These are phyloP conservation scores for Excalfactoria chinensis DNA, from an alignment of 2,113 vertebrate species.

Conservation along the genomic window DNA sequence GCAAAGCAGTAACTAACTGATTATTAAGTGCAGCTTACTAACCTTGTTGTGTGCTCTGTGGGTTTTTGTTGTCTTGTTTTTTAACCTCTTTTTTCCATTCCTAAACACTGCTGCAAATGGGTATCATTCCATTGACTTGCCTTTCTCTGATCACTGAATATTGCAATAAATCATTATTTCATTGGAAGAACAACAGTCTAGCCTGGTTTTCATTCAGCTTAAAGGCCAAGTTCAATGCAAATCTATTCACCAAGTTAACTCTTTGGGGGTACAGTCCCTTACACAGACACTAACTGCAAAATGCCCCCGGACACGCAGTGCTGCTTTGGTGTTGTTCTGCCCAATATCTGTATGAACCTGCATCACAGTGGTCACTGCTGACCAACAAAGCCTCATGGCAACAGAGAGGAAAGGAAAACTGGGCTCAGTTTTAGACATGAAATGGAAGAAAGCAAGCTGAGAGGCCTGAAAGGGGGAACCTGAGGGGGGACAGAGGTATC, in stretches of 20 bases:
- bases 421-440: accelerated
- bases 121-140: accelerated
- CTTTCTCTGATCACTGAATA: neutral
- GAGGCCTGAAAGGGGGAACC: no score
- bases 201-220: neutral
- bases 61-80: neutral
- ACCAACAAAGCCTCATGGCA: neutral
- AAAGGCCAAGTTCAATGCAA: neutral
- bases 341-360: accelerated
- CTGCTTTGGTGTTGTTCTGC: neutral
- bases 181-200: neutral
- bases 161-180: neutral
- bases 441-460: neutral
- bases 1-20: neutral
- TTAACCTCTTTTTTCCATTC: accelerated
- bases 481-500: neutral
- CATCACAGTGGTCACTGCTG: accelerated
- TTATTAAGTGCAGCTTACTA: neutral
- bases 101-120: accelerated
- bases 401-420: accelerated
- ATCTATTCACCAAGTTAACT: no score
- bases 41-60: accelerated
- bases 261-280: neutral
- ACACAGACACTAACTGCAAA: accelerated
- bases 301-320: accelerated